Evolutionary conservation across 2,113 vertebrate genomes (phyloP).

Genomic region (Oryzias melastigma): DNA sequence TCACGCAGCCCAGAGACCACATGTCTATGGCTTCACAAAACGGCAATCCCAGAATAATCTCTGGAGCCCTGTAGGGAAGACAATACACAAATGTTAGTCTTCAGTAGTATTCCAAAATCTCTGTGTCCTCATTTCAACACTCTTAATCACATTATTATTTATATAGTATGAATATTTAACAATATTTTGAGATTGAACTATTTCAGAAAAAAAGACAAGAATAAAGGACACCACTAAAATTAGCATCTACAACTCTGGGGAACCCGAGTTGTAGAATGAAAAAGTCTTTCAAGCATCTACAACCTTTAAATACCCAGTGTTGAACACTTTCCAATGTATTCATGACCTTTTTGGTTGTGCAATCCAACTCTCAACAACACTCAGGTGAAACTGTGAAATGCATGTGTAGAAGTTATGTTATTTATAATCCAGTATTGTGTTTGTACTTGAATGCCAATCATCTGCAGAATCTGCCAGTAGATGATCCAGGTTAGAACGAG

Average conservation of each 20-base stretch:
- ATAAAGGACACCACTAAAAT: too few species aligned
- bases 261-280: too few species aligned
- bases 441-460: slow-evolving; percentile 5
- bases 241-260: too few species aligned
- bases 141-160: too few species aligned
- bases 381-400: slow-evolving; percentile 23
- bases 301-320: too few species aligned
- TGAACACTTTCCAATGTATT: neutral
- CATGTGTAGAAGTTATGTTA: slow-evolving; percentile 22
- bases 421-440: slow-evolving; percentile 22
- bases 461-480: slow-evolving; percentile 50
- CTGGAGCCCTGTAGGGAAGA: slow-evolving; percentile 88
- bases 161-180: too few species aligned
- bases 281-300: too few species aligned
- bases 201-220: too few species aligned
- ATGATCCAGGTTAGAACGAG: slow-evolving; percentile 52
- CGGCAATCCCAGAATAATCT: slow-evolving; percentile 99
- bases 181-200: too few species aligned
- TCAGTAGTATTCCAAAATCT: neutral
- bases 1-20: slow-evolving; percentile 99
- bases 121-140: neutral
- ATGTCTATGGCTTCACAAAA: slow-evolving; percentile 99
- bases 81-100: slow-evolving; percentile 29
- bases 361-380: slow-evolving; percentile 7
- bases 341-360: slow-evolving; percentile 5